These are phyloP conservation scores for Centroberyx gerrardi DNA, from an alignment of 2,797 vertebrate genomes.

Conservation along the genomic window DNA sequence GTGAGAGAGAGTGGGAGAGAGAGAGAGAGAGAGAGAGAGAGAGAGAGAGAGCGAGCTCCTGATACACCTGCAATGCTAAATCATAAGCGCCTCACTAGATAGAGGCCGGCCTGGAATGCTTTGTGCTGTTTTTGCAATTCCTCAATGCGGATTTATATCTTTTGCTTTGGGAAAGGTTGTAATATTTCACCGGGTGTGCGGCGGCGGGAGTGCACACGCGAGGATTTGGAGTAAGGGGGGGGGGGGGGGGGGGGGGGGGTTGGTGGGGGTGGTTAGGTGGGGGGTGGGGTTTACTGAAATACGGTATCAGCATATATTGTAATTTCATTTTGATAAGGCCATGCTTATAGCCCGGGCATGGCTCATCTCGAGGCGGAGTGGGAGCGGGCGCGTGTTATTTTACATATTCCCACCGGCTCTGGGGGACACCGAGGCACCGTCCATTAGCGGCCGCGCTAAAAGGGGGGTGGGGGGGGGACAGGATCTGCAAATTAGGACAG, in stretches of 20 bases:
- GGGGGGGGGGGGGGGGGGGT: conserved; percentile 37
- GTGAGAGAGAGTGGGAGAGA: conserved; percentile 31
- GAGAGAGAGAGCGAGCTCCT: conserved; percentile 56
- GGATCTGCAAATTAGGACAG: conserved; percentile 83
- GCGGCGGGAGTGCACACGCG: conserved; percentile 75
- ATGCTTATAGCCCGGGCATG: conserved; percentile 80
- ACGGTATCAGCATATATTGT: conserved; percentile 90
- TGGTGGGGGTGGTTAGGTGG: too few species aligned
- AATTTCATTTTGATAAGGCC: conserved; percentile 91
- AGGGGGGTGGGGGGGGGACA: conserved; percentile 64
- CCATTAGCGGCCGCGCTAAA: conserved; percentile 80
- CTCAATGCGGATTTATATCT: conserved; percentile 90
- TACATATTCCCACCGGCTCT: conserved; percentile 75
- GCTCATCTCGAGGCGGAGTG: conserved; percentile 74
- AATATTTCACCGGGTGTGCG: conserved; percentile 87
- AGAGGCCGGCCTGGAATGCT: conserved; percentile 85
- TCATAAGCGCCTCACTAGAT: conserved; percentile 86
- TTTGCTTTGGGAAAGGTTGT: conserved; percentile 91
- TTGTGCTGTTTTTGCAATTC: conserved; percentile 92
- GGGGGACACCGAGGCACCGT: conserved; percentile 75
- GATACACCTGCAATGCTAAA: conserved; percentile 89
- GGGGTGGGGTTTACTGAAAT: conserved; percentile 79
- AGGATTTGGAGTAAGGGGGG: conserved; percentile 65
- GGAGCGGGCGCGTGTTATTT: conserved; percentile 80
- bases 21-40: conserved; percentile 8